Evolutionary conservation across 2,888 invertebrate genomes (phyloP), one percentile per base, ranked within the genome.

Genomic region (Tholera decimalis): DNA sequence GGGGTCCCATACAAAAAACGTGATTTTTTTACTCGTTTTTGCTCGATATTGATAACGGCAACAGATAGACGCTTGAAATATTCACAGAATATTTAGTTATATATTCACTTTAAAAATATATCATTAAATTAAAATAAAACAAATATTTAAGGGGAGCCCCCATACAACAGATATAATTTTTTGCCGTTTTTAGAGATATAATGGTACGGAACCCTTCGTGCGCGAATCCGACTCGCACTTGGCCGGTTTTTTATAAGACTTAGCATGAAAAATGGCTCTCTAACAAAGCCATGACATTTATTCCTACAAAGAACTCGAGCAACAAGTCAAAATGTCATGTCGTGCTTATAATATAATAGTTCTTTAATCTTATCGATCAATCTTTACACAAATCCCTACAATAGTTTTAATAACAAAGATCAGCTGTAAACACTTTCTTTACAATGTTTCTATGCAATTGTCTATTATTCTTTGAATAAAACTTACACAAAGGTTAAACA

Each of bases 321-420:
- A 63, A 70, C 71, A 73, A 63, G 57, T 70, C 20, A 35, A 68
- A 39, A 59, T 72, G 35, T 41, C 50, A 26, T 69, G 54, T 60
- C 76, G 18, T 75, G 28, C 20, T 18, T 47, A 13, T 37, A 39
- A 44, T 39, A 39, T 24, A 5, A 39, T n/a, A n/a, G n/a, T n/a
- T n/a, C 18, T 41, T 59, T 57, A 60, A 69, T 51, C 39, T 30
- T 18, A 39, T 24, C 54, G n/a, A 68, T 55, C 13, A 70, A 73
- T 56, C 57, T 41, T 37, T 41, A 18, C 8, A 46, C 24, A 28
- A 33, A 18, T 18, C n/a, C 9, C 0, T 30, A 28, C 18, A 71
- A 46, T 39, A 37, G 51, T 22, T 63, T 39, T 63, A 51, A 11
- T 51, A 6, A 22, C 18, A 26, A 24, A 13, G 30, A 49, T 24